Base-by-base conservation (phyloP, 1,140 invertebrate species). In the Drosophila sp. region DNA sequence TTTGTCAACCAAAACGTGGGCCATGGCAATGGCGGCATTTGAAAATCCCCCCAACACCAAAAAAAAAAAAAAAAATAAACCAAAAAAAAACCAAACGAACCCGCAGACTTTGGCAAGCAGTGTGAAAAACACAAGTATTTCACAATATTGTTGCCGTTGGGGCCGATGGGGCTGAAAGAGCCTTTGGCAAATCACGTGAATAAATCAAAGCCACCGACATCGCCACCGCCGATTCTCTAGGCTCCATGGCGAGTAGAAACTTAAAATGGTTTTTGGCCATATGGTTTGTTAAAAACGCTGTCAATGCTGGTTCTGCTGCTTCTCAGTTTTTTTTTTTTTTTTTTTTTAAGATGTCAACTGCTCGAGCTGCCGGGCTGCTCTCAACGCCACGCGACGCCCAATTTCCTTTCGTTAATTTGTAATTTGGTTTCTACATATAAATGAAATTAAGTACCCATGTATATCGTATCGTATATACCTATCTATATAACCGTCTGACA, bases 1-100 rank as follows among this genome's bases (percentile, higher is more conserved):
- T 76, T 76, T 76, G 73, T 69, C 68, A 64, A 68, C 72, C 72
- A 75, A 75, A 75, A 75, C 56, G 71, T 75, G 56, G 72, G 68
- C 47, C 7, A 38, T 38, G 30, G n/a, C 17, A 63, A 40, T 32
- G 73, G 72, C 55, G 73, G 73, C 57, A 75, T 75, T 75, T 50
- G 58, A 72, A 58, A 69, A 72, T 4, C 38, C 38, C 25, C 17
- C 17, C 17, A 17, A 17, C 17, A 17, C 17, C 17, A 17, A 17
- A 17, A 17, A 17, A 17, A 17, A 17, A 17, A 17, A 17, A 17
- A 17, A 17, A 17, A 17, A 17, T 17, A 17, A 17, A 17, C 17
- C 17, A 17, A 17, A 17, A 38, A 38, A 29, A 11, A 61, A 27
- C 29, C 17, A 17, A 17, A 17, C 17, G 17, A 62, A 62, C 60